Conservation (phyloP, 2,888 invertebrate genomes). For the Drosophila lutescens region DNA sequence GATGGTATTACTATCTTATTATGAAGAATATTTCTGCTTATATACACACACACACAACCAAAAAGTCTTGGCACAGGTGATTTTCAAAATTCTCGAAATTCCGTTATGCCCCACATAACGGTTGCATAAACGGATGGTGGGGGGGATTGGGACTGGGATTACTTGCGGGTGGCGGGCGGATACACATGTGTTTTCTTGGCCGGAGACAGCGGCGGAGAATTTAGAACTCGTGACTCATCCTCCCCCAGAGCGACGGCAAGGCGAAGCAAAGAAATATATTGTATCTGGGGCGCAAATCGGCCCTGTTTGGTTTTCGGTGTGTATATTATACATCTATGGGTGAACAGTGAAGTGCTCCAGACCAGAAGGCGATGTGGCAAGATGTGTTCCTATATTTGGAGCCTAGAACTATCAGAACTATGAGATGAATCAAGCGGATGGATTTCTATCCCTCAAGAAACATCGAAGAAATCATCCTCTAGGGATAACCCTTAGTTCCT, state of each 20-base stretch:
- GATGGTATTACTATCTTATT: background rate
- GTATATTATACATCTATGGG: constrained; percentile 4
- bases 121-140: constrained; percentile 21
- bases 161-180: constrained; percentile 14
- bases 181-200: constrained; percentile 34
- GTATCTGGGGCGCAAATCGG: constrained; percentile 41
- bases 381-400: constrained; percentile 33
- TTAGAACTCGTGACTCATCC: constrained; percentile 43
- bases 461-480: too few relatives aligned
- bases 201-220: constrained; percentile 38
- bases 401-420: too few relatives aligned
- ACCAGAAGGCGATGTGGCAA: constrained; percentile 30
- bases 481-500: too few relatives aligned
- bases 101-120: constrained; percentile 29
- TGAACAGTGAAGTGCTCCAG: constrained; percentile 27
- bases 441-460: too few relatives aligned
- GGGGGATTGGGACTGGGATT: background rate
- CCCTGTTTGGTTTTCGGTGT: background rate
- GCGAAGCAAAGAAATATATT: constrained; percentile 14
- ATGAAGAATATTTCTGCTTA: background rate
- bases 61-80: constrained; percentile 9
- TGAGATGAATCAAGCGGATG: background rate
- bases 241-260: constrained; percentile 22
- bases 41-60: background rate
- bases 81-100: constrained; percentile 22